phyloP scores from a whole-genome alignment of 2,113 vertebrate genomes.

The Oncorhynchus clarkii region DNA sequence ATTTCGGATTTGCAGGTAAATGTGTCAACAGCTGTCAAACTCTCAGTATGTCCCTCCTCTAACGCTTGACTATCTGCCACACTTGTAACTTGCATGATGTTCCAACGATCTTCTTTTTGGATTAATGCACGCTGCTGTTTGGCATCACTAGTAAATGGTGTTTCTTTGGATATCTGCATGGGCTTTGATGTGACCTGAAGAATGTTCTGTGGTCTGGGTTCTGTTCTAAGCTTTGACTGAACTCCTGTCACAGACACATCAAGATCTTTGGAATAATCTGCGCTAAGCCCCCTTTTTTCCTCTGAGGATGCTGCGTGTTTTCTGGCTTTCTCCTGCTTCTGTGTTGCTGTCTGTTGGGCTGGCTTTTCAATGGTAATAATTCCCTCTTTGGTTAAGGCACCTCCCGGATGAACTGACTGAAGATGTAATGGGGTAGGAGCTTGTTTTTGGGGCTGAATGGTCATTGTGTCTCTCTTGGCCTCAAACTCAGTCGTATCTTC shows the following conservation, averaged over 20 bases:
- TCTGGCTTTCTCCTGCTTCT: slow-evolving; percentile 73
- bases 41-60: slow-evolving; percentile 68
- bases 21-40: slow-evolving; percentile 61
- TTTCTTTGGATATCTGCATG: slow-evolving; percentile 76
- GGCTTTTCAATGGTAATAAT: slow-evolving; percentile 65
- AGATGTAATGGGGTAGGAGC: slow-evolving; percentile 65
- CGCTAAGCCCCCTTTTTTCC: slow-evolving; percentile 67
- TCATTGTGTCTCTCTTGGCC: slow-evolving; percentile 39
- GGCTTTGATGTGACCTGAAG: slow-evolving; percentile 72
- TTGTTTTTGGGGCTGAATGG: slow-evolving; percentile 65
- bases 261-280: slow-evolving; percentile 68
- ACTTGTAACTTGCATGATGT: slow-evolving; percentile 68
- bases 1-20: slow-evolving; percentile 54
- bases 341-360: slow-evolving; percentile 61
- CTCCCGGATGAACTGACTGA: slow-evolving; percentile 64
- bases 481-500: slow-evolving; percentile 69
- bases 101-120: slow-evolving; percentile 77
- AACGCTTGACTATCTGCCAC: slow-evolving; percentile 70
- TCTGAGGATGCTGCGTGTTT: slow-evolving; percentile 65
- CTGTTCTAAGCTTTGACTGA: slow-evolving; percentile 59
- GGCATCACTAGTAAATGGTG: slow-evolving; percentile 45
- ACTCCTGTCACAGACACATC: slow-evolving; percentile 60
- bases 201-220: slow-evolving; percentile 61
- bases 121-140: slow-evolving; percentile 73
- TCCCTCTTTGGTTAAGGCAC: slow-evolving; percentile 76